A percentile compares a stretch with the other conserved stretches of the same genome.
Conservation (phyloP, 2,113 vertebrate genomes). For the Rhea americana region DNA sequence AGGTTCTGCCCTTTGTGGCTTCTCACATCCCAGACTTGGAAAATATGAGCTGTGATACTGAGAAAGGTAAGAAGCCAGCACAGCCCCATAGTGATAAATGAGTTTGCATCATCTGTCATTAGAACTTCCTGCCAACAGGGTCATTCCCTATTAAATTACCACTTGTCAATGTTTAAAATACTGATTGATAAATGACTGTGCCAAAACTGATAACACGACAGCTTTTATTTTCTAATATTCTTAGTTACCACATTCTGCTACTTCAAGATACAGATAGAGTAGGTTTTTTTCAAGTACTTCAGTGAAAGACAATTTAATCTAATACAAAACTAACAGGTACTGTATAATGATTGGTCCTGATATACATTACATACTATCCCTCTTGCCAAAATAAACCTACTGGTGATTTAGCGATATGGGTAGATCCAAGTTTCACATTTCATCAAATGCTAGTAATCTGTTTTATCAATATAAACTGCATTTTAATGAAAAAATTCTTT, state of each 20-base stretch:
- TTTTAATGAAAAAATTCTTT: slow-evolving; percentile 87
- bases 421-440: slow-evolving; percentile 84
- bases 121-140: slow-evolving; percentile 93
- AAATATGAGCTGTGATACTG: slow-evolving; percentile 80
- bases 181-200: slow-evolving; percentile 96
- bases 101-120: slow-evolving; percentile 96
- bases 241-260: slow-evolving; percentile 78
- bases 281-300: slow-evolving; percentile 46
- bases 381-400: slow-evolving; percentile 82
- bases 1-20: slow-evolving; percentile 81
- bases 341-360: slow-evolving; percentile 60
- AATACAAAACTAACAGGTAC: slow-evolving; percentile 78
- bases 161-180: slow-evolving; percentile 96
- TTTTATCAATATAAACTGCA: slow-evolving; percentile 86
- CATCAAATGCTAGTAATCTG: slow-evolving; percentile 84
- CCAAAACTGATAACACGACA: slow-evolving; percentile 88
- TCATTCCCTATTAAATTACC: slow-evolving; percentile 97
- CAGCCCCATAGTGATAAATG: slow-evolving; percentile 89
- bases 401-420: slow-evolving; percentile 76
- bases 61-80: slow-evolving; percentile 83
- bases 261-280: slow-evolving; percentile 73
- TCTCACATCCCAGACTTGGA: slow-evolving; percentile 82
- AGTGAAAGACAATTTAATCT: slow-evolving; percentile 75
- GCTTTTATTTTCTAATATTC: slow-evolving; percentile 85
- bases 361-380: slow-evolving; percentile 72